phyloP scores from a whole-genome alignment of 2,113 vertebrate species.

The Mobula hypostoma region DNA sequence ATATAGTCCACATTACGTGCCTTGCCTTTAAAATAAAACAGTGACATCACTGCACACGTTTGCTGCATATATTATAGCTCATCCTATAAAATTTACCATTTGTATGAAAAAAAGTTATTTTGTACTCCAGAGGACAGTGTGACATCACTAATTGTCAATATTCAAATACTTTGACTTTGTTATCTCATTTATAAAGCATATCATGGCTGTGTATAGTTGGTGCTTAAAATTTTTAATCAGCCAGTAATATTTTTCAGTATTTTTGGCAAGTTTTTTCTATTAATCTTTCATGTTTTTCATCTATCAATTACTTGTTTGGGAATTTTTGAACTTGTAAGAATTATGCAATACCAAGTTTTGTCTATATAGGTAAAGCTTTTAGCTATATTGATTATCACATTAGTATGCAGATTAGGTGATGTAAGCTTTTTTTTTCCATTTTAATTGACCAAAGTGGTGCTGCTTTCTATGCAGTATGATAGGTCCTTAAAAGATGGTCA shows the following conservation, averaged over 20 bases:
- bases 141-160: slow-evolving; percentile 82
- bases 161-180: slow-evolving; percentile 96
- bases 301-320: slow-evolving; percentile 95
- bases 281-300: slow-evolving; percentile 84
- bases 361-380: slow-evolving; percentile 99
- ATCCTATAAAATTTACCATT: slow-evolving; percentile 95
- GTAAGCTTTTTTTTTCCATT: slow-evolving; percentile 46
- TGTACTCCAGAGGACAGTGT: slow-evolving; percentile 95
- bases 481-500: slow-evolving; percentile 84
- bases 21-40: slow-evolving; percentile 95
- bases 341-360: slow-evolving; percentile 99
- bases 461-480: slow-evolving; percentile 97
- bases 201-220: slow-evolving; percentile 99
- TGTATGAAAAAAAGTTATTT: slow-evolving; percentile 96
- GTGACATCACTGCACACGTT: slow-evolving; percentile 97
- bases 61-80: slow-evolving; percentile 93
- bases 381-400: slow-evolving; percentile 98
- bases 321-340: slow-evolving; percentile 94
- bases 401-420: slow-evolving; percentile 83
- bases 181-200: slow-evolving; percentile 99
- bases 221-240: slow-evolving; percentile 97
- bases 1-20: slow-evolving; percentile 99
- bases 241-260: slow-evolving; percentile 96
- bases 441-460: slow-evolving; percentile 98
- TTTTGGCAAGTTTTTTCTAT: slow-evolving; percentile 84